phyloP scores from a whole-genome alignment of 2,113 vertebrate species.

The Romanogobio albipinnatus region DNA sequence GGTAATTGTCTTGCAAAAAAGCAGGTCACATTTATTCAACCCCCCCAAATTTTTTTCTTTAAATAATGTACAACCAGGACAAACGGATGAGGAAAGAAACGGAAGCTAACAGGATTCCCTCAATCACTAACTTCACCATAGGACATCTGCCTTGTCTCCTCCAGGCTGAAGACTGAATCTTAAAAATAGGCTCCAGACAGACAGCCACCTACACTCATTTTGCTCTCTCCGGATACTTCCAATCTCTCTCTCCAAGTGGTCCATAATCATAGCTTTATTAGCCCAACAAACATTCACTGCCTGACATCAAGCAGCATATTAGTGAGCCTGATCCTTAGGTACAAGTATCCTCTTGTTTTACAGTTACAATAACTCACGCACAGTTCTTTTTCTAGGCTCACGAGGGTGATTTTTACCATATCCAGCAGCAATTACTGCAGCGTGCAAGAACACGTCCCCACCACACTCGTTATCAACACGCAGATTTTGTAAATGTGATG shows the following conservation, averaged over 20 bases:
- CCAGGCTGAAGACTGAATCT: conserved; percentile 24
- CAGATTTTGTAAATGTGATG: conserved; percentile 49
- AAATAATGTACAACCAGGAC: not conserved
- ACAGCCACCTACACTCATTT: conserved; percentile 51
- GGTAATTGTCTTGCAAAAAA: not conserved
- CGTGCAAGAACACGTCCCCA: conserved; percentile 69
- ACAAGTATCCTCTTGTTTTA: conserved; percentile 70
- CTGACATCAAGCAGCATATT: conserved; percentile 61
- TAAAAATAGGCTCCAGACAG: conserved; percentile 67
- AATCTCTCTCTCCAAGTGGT: conserved; percentile 46
- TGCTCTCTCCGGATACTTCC: conserved; percentile 50
- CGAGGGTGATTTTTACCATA: conserved; percentile 48
- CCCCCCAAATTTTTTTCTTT: too few relatives aligned
- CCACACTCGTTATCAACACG: conserved; percentile 15
- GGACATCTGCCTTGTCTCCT: conserved; percentile 38
- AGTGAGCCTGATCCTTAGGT: conserved; percentile 60
- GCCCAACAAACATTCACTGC: conserved; percentile 60
- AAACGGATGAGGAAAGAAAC: not conserved
- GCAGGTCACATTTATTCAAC: not conserved
- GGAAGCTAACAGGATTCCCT: not conserved
- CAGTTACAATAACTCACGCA: conserved; percentile 55
- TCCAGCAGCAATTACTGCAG: conserved; percentile 72
- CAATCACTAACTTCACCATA: not conserved
- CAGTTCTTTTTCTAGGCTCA: conserved; percentile 59
- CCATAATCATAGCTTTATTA: conserved; percentile 68